Conservation (phyloP, 2,888 invertebrate species). For the Sphecodes monilicornis region DNA sequence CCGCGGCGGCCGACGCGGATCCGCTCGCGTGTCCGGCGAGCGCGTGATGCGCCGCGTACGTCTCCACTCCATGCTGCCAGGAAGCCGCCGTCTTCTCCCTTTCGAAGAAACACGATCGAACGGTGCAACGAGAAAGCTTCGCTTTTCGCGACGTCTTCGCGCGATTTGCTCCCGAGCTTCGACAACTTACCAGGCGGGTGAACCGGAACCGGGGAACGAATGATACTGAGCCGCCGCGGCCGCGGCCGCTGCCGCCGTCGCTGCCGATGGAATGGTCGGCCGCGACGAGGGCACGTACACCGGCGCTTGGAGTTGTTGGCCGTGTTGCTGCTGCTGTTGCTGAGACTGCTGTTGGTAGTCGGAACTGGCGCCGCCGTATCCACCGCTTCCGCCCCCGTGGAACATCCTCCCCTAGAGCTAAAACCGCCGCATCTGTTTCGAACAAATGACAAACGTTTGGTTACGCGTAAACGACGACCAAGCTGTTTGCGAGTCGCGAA, state of each 20-base stretch:
- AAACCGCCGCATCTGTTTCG: slow-evolving; percentile 70
- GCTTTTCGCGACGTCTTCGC: not conserved
- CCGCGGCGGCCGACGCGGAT: slow-evolving; percentile 68
- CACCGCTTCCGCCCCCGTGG: slow-evolving; percentile 83
- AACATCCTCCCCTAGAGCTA: slow-evolving; percentile 81
- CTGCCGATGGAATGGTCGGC: slow-evolving; percentile 86
- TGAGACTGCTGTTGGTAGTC: slow-evolving; percentile 82
- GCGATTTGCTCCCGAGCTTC: not conserved
- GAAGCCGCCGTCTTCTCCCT: slow-evolving; percentile 83
- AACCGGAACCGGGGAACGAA: slow-evolving; percentile 82
- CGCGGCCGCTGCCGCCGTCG: slow-evolving; percentile 85
- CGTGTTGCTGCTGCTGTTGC: slow-evolving; percentile 80
- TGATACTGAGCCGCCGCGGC: slow-evolving; percentile 85
- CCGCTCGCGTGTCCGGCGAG: slow-evolving; percentile 81
- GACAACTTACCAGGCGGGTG: slow-evolving; percentile 80
- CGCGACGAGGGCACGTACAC: slow-evolving; percentile 89
- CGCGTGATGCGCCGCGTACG: slow-evolving; percentile 82
- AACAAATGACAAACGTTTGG: slow-evolving; percentile 5
- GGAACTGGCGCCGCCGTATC: slow-evolving; percentile 81
- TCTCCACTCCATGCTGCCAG: slow-evolving; percentile 83
- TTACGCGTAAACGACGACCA: not conserved
- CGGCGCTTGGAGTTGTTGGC: slow-evolving; percentile 85
- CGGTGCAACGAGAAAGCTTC: not conserved
- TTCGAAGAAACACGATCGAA: not conserved
- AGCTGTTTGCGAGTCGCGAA: not conserved